These are phyloP conservation scores for Octodon degus DNA, from an alignment of 2,113 vertebrate genomes.

Conservation along the genomic window DNA sequence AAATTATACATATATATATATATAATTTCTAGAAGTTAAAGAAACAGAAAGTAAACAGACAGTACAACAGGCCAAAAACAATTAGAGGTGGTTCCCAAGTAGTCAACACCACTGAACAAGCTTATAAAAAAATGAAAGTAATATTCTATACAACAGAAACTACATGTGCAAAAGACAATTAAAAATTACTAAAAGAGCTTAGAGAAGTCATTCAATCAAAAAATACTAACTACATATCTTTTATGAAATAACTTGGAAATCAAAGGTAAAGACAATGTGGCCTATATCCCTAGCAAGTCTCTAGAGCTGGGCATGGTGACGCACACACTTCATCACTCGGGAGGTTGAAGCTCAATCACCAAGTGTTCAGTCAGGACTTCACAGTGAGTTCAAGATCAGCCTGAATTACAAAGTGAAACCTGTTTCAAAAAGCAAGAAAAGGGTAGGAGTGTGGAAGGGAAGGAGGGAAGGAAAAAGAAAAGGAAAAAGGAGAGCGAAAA, in stretches of 20 bases:
- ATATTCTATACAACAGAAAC: neutral
- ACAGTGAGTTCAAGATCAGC: neutral
- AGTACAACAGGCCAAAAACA: neutral
- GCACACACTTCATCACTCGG: neutral
- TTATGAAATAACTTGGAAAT: neutral
- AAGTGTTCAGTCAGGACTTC: neutral
- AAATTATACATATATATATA: too few species aligned
- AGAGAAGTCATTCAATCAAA: slow-evolving; percentile 12
- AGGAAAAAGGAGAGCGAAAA: too few species aligned
- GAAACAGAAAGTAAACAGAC: neutral
- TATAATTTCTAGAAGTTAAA: neutral
- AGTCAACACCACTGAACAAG: neutral
- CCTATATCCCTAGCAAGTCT: neutral
- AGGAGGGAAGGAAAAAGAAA: too few species aligned
- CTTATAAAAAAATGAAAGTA: neutral
- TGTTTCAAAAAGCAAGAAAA: neutral
- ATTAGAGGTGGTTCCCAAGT: neutral
- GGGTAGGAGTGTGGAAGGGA: too few species aligned
- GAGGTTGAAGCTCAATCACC: neutral
- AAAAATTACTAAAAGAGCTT: slow-evolving; percentile 6
- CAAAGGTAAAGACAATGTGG: neutral
- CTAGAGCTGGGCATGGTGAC: neutral
- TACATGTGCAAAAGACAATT: neutral
- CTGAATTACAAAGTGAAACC: neutral
- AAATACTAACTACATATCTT: neutral